Conservation (phyloP, 2,113 vertebrate genomes). For the Uria aalge region DNA sequence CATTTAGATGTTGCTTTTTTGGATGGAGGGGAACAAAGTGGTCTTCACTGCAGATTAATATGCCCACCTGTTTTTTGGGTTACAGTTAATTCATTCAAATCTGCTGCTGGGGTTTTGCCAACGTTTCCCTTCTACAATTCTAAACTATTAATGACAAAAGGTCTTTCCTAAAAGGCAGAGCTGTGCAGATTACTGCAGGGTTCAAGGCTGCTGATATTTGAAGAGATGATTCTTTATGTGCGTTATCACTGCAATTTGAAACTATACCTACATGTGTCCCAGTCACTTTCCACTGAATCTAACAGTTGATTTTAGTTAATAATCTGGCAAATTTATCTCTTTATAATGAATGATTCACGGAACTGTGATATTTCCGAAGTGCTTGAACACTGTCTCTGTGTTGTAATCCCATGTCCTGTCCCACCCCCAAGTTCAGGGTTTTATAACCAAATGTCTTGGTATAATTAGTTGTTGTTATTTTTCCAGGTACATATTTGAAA, state of each 20-base stretch:
- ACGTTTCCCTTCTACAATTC: not conserved
- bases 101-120: not conserved
- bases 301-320: not conserved
- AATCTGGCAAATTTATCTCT: not conserved
- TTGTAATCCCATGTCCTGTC: not conserved
- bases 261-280: rapidly evolving
- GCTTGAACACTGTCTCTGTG: not conserved
- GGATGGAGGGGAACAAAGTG: not conserved
- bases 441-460: not conserved
- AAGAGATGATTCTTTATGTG: not conserved
- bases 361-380: not conserved
- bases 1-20: not conserved
- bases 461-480: not conserved
- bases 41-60: not conserved
- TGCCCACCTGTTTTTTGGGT: not conserved
- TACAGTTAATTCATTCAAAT: not conserved
- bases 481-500: not conserved
- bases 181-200: not conserved
- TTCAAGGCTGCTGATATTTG: not conserved
- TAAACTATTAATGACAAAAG: not conserved
- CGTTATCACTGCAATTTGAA: rapidly evolving
- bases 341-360: not conserved
- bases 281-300: not conserved
- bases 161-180: not conserved
- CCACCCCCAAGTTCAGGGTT: not conserved